These are phyloP conservation scores for Reticulitermes lucifugus DNA, from an alignment of 2,888 invertebrate genomes.

Conservation along the genomic window DNA sequence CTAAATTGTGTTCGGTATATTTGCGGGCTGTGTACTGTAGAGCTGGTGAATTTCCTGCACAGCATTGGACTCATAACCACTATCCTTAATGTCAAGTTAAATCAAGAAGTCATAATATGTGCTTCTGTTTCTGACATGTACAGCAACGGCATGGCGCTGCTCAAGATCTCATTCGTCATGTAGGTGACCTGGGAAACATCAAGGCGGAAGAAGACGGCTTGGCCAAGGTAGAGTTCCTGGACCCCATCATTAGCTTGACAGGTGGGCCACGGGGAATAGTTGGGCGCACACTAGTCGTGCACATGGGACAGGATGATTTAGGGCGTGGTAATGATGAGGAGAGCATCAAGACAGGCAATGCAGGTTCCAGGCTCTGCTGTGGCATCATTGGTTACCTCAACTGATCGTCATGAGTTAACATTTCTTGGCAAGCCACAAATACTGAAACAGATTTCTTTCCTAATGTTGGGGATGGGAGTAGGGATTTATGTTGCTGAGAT, in stretches of 20 bases:
- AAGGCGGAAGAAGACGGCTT: slow-evolving; percentile 54
- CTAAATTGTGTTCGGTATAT: too few species aligned
- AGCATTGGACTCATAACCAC: too few species aligned
- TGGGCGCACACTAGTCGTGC: slow-evolving; percentile 66
- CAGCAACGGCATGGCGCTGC: slow-evolving; percentile 56
- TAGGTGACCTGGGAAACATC: slow-evolving; percentile 59
- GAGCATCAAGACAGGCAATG: slow-evolving; percentile 66
- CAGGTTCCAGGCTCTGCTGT: slow-evolving; percentile 66
- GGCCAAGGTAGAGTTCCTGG: slow-evolving; percentile 54
- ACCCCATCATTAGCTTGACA: slow-evolving; percentile 61
- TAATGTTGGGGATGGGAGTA: too few species aligned
- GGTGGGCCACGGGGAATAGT: slow-evolving; percentile 65
- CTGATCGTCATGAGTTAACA: not conserved
- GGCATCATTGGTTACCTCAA: slow-evolving; percentile 63
- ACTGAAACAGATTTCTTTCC: too few species aligned
- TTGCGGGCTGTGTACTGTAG: too few species aligned
- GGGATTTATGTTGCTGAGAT: too few species aligned
- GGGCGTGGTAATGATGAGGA: slow-evolving; percentile 63
- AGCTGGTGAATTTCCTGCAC: too few species aligned
- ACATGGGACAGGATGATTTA: slow-evolving; percentile 65
- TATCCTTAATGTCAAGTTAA: too few species aligned
- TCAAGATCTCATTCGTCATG: slow-evolving; percentile 54
- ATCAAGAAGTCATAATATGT: too few species aligned
- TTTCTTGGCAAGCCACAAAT: not conserved
- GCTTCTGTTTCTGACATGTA: not conserved